Evolutionary conservation across 2,888 invertebrate genomes (phyloP).

Genomic region (Mimas tiliae): DNA sequence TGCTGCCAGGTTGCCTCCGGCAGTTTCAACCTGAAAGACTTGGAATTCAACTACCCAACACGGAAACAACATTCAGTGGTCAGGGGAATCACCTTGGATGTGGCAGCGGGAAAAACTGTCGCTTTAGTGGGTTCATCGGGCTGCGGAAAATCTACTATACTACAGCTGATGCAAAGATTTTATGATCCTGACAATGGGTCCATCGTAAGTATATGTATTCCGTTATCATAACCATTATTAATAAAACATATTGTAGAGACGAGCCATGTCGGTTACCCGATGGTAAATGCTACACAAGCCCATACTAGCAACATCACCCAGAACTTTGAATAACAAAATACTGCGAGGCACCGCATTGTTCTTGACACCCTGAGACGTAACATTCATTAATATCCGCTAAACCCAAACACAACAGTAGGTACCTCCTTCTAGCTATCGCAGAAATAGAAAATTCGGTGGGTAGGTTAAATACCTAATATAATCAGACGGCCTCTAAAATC

Average conservation of each 20-base stretch:
- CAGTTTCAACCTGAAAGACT: conserved; percentile 87
- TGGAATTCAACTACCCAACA: conserved; percentile 92
- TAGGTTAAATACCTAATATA: too few relatives aligned
- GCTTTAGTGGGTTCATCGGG: conserved; percentile 90
- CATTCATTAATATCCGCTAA: too few relatives aligned
- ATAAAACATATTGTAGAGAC: neutral
- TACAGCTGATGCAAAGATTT: conserved; percentile 91
- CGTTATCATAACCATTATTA: neutral
- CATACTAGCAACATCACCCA: too few relatives aligned
- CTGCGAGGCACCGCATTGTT: too few relatives aligned
- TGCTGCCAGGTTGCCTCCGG: conserved; percentile 84
- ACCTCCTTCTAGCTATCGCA: too few relatives aligned
- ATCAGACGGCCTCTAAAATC: too few relatives aligned
- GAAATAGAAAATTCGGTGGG: too few relatives aligned
- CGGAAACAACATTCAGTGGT: conserved; percentile 89
- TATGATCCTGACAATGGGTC: conserved; percentile 90
- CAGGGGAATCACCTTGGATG: conserved; percentile 87
- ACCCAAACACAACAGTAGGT: too few relatives aligned
- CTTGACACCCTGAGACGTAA: too few relatives aligned
- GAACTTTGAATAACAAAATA: too few relatives aligned
- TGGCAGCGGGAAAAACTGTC: conserved; percentile 89
- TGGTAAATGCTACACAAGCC: too few relatives aligned
- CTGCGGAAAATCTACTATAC: conserved; percentile 92
- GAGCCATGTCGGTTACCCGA: neutral
- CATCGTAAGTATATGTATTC: conserved; percentile 54